Evolutionary conservation across 2,888 invertebrate species (phyloP).

Genomic region (Atethmia centrago): DNA sequence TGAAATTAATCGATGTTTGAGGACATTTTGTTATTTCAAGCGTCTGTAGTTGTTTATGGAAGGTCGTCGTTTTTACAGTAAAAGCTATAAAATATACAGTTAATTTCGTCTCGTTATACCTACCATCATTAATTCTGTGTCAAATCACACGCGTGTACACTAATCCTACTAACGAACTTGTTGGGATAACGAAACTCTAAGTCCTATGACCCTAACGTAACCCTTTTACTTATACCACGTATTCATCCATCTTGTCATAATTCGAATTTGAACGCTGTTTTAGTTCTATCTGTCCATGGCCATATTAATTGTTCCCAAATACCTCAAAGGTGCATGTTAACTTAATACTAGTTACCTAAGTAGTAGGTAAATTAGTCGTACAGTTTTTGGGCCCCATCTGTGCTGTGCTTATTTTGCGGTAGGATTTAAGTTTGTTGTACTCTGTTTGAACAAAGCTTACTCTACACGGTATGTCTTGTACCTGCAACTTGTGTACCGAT

Average conservation of each 20-base stretch:
- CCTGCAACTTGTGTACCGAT: slow-evolving; percentile 69
- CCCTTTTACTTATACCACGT: neutral
- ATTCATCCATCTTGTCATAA: neutral
- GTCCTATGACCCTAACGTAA: neutral
- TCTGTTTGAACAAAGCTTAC: slow-evolving; percentile 75
- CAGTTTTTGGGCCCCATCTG: slow-evolving; percentile 60
- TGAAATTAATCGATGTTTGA: slow-evolving; percentile 40
- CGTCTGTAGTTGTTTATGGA: slow-evolving; percentile 1
- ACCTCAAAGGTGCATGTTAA: slow-evolving; percentile 27
- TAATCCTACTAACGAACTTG: neutral
- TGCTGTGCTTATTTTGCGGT: slow-evolving; percentile 74
- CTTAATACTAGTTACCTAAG: slow-evolving; percentile 33
- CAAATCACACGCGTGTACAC: neutral
- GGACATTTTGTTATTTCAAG: slow-evolving; percentile 27
- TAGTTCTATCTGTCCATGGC: neutral
- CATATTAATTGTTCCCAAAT: neutral
- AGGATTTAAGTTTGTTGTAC: slow-evolving; percentile 80
- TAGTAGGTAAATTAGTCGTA: slow-evolving; percentile 26
- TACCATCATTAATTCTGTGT: slow-evolving; percentile 4
- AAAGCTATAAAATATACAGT: slow-evolving; percentile 17
- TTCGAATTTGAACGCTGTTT: neutral
- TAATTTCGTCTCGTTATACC: neutral
- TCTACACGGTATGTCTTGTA: slow-evolving; percentile 73
- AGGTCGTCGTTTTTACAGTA: slow-evolving; percentile 21
- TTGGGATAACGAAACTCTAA: neutral